phyloP scores from a whole-genome alignment of 1,140 invertebrate genomes.

The Vanessa tameamea region DNA sequence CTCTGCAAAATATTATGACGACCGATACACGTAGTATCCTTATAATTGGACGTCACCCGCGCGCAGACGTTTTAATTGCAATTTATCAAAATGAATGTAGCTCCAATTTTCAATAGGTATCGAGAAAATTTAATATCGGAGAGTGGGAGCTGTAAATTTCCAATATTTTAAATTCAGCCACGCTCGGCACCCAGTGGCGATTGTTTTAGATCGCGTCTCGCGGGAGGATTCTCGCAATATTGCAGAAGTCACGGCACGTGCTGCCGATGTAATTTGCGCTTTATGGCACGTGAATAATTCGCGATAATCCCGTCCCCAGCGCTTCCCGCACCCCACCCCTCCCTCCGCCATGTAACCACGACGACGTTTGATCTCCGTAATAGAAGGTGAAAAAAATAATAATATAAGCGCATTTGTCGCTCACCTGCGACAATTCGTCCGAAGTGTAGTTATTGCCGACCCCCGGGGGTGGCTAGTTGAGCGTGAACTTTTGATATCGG shows the following conservation, averaged over 20 bases:
- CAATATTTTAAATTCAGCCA: conserved; percentile 56
- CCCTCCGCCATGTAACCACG: conserved; percentile 55
- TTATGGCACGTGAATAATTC: conserved; percentile 79
- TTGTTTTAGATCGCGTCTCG: conserved; percentile 61
- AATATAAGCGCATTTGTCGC: conserved; percentile 75
- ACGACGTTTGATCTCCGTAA: conserved; percentile 73
- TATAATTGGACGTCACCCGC: conserved; percentile 36
- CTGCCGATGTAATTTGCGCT: conserved; percentile 74
- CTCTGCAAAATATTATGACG: conserved; percentile 52
- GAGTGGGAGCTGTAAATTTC: conserved; percentile 50
- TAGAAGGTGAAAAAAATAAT: conserved; percentile 70
- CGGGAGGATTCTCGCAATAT: conserved; percentile 57
- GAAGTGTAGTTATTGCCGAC: conserved; percentile 70
- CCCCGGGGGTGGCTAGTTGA: conserved; percentile 74
- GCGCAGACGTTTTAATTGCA: conserved; percentile 42
- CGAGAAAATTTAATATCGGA: conserved; percentile 56
- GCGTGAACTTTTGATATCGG: conserved; percentile 79
- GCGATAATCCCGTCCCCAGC: conserved; percentile 56
- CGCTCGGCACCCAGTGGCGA: conserved; percentile 60
- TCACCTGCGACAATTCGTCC: conserved; percentile 75
- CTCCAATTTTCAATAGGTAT: conserved; percentile 48
- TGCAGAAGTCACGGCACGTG: conserved; percentile 66
- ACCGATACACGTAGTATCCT: conserved; percentile 33
- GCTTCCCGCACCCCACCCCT: conserved; percentile 26
- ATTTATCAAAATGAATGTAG: conserved; percentile 44